Conservation (phyloP, 2,113 vertebrate genomes). For the Ursus arctos region DNA sequence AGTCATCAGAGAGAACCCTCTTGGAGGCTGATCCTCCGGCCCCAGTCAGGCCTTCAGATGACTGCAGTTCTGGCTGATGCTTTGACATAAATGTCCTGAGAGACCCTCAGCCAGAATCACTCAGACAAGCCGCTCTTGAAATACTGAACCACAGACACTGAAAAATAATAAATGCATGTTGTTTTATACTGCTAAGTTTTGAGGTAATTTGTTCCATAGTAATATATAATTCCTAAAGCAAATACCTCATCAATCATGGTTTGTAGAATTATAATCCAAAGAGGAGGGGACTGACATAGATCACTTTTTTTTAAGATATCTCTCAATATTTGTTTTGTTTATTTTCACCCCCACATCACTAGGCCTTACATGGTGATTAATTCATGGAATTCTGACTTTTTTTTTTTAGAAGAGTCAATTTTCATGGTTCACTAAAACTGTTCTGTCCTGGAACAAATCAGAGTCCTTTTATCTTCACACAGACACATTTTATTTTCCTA, state of each 20-base stretch:
- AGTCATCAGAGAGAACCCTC: neutral
- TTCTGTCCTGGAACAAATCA: slow-evolving; percentile 7
- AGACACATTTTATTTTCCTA: slow-evolving; percentile 40
- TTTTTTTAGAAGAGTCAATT: neutral
- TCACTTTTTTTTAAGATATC: neutral
- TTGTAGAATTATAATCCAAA: slow-evolving; percentile 38
- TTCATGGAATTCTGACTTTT: neutral
- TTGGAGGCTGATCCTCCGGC: too few species aligned
- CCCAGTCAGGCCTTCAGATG: neutral
- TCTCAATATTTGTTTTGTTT: neutral
- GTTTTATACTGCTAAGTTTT: neutral
- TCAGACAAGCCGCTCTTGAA: neutral
- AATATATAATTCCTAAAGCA: neutral
- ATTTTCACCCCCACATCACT: neutral
- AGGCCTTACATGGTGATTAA: neutral
- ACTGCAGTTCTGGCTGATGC: neutral
- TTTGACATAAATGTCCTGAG: neutral
- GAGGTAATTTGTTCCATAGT: neutral
- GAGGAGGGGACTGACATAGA: neutral
- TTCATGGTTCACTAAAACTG: neutral
- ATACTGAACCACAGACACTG: neutral
- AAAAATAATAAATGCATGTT: neutral
- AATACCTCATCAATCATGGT: neutral
- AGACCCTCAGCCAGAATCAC: neutral
- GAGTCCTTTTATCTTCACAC: neutral